Evolutionary conservation across 2,113 vertebrate species (phyloP), one percentile per base, ranked within the genome.

Genomic region (Climacteris rufus): DNA sequence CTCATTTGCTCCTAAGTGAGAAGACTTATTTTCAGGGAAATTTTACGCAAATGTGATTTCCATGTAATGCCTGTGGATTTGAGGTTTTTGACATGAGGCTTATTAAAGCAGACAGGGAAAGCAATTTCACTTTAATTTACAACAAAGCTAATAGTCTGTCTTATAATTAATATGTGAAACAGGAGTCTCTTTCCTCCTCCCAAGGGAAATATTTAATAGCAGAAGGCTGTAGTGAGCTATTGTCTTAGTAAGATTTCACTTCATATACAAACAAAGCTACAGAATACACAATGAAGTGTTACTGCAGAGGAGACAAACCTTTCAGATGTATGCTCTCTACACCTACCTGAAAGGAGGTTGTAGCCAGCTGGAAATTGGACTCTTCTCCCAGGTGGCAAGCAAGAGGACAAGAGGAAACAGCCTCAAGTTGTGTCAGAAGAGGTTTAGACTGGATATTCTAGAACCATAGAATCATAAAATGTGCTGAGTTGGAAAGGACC

Each of bases 121-220:
- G 63, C 63, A 76, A 93, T 95, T 94, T 93, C 45, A 82, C 24
- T 91, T 95, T 93, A 94, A 94, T 94, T 96, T 93, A 82, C 57
- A 90, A 9, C 40, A 76, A 33, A 94, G 75, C 15, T 96, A 96
- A 92, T 89, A 78, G 79, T 75, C 76, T 37, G 16, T 87, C 69
- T 90, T 44, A 49, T 96, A 93, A 93, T 93, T 87, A 57, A 92
- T 93, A 92, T 92, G 90, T 88, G 95, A 96, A 96, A 82, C 80
- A 93, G 69, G 47, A 96, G 65, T 33, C 21, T 79, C n/a, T 75
- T 81, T 84, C 65, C 64, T 57, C 7, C 65, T 94, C 88, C 57
- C 72, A 45, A 52, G 86, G 83, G 93, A 90, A 92, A 65, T 65
- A 65, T 42, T 89, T 90, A 82, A 93, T 90, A 96, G 56, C 85